Base-by-base conservation (phyloP, 2,888 invertebrate genomes). In the Xylota segnis region DNA sequence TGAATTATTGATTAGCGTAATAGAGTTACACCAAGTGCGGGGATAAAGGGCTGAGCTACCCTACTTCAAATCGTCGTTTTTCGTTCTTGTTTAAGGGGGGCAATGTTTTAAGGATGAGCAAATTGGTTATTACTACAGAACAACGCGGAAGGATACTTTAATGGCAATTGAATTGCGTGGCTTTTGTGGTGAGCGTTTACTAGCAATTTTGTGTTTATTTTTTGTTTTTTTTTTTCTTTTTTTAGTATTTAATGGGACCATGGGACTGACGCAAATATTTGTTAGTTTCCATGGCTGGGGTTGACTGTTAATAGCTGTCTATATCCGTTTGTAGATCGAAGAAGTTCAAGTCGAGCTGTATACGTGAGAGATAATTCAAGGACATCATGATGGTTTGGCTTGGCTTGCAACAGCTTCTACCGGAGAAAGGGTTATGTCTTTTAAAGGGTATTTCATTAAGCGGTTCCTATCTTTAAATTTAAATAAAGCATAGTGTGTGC, bases 1-100 rank as follows among this genome's bases (percentile, higher is more conserved):
- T 47, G 65, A 84, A 84, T 84, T 84, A 84, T 84, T 81, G 84
- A 81, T 84, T 84, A 65, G 75, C 56, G 65, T 52, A 68, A 68
- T 65, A 50, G 32, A 40, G 68, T 70, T 12, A 37, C 18, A 47
- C 16, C 29, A 5, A 2, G 34, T 10, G 34, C n/a, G 5, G 18
- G 10, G 10, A 37, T 50, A 54, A 43, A 65, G 40, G 32, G 29
- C 40, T 54, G 14, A 47, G 52, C 14, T 66, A 4, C 65, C 58
- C 43, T 47, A 52, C 59, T 47, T 63, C 43, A 71, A 76, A 76
- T 43, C 50, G 50, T 66, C 7, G 34, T 34, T 34, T 37, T 83
- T 65, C 61, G 54, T 58, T 65, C n/a, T n/a, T n/a, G n/a, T n/a
- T n/a, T n/a, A n/a, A n/a, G n/a, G n/a, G 70, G 63, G 45, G 56